Percentiles rank a stretch among this genome's conserved stretches.
phyloP scores from a whole-genome alignment of 2,113 vertebrate species.

The Neolamprologus sp. region DNA sequence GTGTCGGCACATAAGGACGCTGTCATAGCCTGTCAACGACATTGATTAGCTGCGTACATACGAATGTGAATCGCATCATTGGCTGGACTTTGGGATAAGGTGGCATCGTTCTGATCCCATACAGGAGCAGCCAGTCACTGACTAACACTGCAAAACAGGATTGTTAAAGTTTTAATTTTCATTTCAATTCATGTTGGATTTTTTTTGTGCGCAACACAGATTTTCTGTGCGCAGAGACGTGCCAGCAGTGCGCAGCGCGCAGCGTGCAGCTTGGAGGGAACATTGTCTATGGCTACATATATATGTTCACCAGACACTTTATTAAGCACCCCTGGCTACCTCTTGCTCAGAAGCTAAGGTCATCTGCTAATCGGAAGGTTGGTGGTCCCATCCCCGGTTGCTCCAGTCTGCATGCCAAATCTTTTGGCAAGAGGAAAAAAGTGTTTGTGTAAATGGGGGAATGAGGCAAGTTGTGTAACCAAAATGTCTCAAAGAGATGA shows the following conservation, averaged over 20 bases:
- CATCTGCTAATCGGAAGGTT: not conserved
- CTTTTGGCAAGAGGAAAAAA: not conserved
- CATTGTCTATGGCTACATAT: not conserved
- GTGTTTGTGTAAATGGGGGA: not conserved
- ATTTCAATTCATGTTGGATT: not conserved
- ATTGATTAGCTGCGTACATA: fast-evolving
- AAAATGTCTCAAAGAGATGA: not conserved
- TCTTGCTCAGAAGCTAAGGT: not conserved
- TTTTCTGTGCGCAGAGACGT: not conserved
- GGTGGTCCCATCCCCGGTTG: not conserved
- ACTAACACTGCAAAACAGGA: fast-evolving
- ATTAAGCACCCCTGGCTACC: not conserved
- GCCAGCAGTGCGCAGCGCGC: not conserved
- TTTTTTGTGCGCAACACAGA: not conserved
- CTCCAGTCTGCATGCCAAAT: not conserved
- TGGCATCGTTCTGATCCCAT: not conserved
- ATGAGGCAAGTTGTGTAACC: not conserved
- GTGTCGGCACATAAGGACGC: not conserved
- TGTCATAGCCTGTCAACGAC: fast-evolving
- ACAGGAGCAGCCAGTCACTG: not conserved
- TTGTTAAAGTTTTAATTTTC: fast-evolving
- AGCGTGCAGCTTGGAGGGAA: fast-evolving
- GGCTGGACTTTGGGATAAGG: not conserved
- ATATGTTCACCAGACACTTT: not conserved
- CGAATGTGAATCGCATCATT: not conserved